Percentiles rank a stretch among this genome's conserved stretches.
Conservation (phyloP, 2,888 invertebrate genomes). For the Lasiommata megera region DNA sequence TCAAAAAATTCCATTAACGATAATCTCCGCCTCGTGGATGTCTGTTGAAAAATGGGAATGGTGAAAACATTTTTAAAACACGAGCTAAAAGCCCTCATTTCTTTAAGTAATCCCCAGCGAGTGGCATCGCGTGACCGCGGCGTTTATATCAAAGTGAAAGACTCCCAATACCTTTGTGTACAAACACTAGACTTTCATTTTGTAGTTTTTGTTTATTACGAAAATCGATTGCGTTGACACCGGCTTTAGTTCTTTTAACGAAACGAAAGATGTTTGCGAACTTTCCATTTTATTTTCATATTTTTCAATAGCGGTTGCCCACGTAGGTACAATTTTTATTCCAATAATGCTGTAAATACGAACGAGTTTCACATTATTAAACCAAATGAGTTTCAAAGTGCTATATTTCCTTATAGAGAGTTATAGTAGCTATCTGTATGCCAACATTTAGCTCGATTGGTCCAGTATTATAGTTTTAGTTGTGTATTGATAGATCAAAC, state of each 20-base stretch:
- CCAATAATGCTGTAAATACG: too few relatives aligned
- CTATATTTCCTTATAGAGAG: too few relatives aligned
- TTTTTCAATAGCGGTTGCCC: too few relatives aligned
- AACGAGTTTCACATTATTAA: too few relatives aligned
- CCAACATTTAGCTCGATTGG: too few relatives aligned
- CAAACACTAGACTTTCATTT: constrained; percentile 8
- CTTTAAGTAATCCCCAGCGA: constrained; percentile 11
- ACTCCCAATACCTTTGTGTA: constrained; percentile 16
- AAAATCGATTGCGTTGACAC: constrained; percentile 6
- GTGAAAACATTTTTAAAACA: background rate
- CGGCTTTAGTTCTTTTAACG: background rate
- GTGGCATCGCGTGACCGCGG: constrained; percentile 13
- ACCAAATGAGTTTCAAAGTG: too few relatives aligned
- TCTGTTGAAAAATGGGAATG: background rate
- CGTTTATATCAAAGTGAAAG: constrained; percentile 16
- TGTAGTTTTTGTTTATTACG: constrained; percentile 11
- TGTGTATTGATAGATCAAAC: too few relatives aligned
- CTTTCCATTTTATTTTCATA: background rate
- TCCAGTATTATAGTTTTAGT: too few relatives aligned
- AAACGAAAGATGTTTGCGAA: background rate
- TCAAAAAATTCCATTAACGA: too few relatives aligned
- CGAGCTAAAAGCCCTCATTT: constrained; percentile 8
- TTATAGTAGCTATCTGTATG: too few relatives aligned
- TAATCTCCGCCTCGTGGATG: too few relatives aligned
- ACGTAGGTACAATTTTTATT: too few relatives aligned